Percentiles rank a stretch among this genome's conserved stretches.
phyloP scores from a whole-genome alignment of 2,113 vertebrate genomes.

The Equus quagga region DNA sequence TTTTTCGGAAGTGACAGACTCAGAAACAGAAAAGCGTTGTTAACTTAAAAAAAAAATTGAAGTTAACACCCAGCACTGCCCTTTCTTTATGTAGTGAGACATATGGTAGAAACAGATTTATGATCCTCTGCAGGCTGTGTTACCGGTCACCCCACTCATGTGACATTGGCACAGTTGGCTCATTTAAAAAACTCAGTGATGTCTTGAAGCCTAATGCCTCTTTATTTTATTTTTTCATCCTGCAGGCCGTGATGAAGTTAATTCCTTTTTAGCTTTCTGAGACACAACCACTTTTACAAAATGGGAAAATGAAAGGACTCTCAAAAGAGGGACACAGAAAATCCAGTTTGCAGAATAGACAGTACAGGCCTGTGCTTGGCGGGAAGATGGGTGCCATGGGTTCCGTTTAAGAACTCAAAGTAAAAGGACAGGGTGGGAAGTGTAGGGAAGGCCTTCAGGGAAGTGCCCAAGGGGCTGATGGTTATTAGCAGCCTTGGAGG shows the following conservation, averaged over 20 bases:
- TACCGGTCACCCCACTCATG: neutral
- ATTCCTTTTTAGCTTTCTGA: conserved; percentile 42
- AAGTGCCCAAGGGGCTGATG: neutral
- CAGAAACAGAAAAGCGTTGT: neutral
- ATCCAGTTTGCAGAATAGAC: neutral
- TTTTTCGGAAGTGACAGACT: conserved; percentile 42
- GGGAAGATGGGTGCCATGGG: rapidly evolving
- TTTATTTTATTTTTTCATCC: conserved; percentile 50
- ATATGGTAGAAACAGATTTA: neutral
- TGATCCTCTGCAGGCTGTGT: neutral
- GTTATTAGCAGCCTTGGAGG: neutral
- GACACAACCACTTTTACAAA: neutral
- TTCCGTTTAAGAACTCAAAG: neutral
- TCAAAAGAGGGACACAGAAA: neutral
- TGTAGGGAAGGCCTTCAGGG: neutral
- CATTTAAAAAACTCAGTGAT: conserved; percentile 31
- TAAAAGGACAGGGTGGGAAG: neutral
- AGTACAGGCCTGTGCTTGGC: neutral
- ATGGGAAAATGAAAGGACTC: conserved; percentile 1
- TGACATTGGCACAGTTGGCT: neutral
- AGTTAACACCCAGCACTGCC: neutral
- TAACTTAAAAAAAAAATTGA: conserved; percentile 14
- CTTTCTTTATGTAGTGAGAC: conserved; percentile 26
- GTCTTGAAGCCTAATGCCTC: conserved; percentile 20
- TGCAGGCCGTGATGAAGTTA: conserved; percentile 16